A percentile compares a stretch with the other conserved stretches of the same genome.
These are phyloP conservation scores for Tinamus major DNA, from an alignment of 2,797 vertebrate species.

Conservation along the genomic window DNA sequence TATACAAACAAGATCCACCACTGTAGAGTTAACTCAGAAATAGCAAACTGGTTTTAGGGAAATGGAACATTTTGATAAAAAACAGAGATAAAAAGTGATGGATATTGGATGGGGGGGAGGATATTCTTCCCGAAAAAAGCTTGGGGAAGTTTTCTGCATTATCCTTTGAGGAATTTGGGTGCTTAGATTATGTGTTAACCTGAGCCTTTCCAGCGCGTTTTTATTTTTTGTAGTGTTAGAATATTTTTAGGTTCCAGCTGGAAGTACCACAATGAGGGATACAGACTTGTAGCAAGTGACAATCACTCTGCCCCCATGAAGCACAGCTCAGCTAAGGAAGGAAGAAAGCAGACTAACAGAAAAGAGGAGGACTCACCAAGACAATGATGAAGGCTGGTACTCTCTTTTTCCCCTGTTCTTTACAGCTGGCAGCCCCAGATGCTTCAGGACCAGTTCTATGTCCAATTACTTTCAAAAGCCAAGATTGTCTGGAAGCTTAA, in stretches of 20 bases:
- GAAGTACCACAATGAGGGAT: not conserved
- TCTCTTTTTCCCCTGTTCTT: not conserved
- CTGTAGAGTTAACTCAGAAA: not conserved
- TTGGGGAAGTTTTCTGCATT: not conserved
- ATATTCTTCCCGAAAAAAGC: too few species aligned
- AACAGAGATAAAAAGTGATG: not conserved
- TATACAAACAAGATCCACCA: not conserved
- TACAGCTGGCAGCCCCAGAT: not conserved
- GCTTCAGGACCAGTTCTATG: not conserved
- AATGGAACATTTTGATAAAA: not conserved
- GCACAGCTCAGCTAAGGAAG: not conserved
- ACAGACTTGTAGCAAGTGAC: not conserved
- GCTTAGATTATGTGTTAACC: not conserved
- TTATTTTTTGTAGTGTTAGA: not conserved
- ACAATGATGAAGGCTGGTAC: not conserved
- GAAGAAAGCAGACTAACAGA: not conserved
- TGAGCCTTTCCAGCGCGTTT: not conserved
- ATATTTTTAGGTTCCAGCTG: not conserved
- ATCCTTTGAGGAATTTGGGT: not conserved
- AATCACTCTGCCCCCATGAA: accelerated
- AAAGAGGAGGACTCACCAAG: not conserved
- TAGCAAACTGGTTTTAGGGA: not conserved
- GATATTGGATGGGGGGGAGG: too few species aligned
- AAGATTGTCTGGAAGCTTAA: not conserved
- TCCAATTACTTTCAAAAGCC: not conserved